Evolutionary conservation across 2,797 vertebrate genomes (phyloP), one percentile per base, ranked within the genome.

Genomic region (Cetoscarus ocellatus): DNA sequence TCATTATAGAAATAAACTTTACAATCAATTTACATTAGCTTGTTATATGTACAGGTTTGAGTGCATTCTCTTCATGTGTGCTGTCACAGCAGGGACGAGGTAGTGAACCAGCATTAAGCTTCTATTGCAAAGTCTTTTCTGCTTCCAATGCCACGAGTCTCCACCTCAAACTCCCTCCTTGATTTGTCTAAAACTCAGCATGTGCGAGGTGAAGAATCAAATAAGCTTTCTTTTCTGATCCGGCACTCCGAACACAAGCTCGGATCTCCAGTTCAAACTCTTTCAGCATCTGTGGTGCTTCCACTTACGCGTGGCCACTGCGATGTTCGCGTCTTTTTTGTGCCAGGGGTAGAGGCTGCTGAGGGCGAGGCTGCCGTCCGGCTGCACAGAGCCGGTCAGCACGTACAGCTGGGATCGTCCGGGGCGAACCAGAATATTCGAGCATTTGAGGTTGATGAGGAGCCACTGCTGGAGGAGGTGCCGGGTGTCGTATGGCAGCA

Each of bases 401-500:
- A 98, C 91, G 45, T 95, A 96, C 1, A 96, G 90, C 90, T 91
- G 93, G 0, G 95, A 90, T 1, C 92, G 94, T 0, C 95, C 93
- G 0, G 90, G 93, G 0, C 88, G 93, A 18, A 87, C 91, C 40
- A 98, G 91, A 40, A 39, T 67, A 12, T 88, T 78, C 0, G 93
- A 91, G 17, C 97, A 97, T 52, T 88, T 89, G 34, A 95, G 87
- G 74, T 98, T 97, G 82, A 97, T 94, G 43, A 96, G 93, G 59
- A 98, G 91, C 97, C 97, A 98, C 72, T 96, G 94, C 66, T 94
- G 94, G 49, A 98, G 93, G 18, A 96, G 91, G 65, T 91, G 93
- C 70, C 86, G 89, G 58, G 96, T 96, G 90, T 97, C 96, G 0
- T 96, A 97, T 3, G 95, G 94, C 61, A 97, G 76, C 13, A 97